phyloP scores from a whole-genome alignment of 2,797 vertebrate genomes.

The Stomatorhinus walkeri region DNA sequence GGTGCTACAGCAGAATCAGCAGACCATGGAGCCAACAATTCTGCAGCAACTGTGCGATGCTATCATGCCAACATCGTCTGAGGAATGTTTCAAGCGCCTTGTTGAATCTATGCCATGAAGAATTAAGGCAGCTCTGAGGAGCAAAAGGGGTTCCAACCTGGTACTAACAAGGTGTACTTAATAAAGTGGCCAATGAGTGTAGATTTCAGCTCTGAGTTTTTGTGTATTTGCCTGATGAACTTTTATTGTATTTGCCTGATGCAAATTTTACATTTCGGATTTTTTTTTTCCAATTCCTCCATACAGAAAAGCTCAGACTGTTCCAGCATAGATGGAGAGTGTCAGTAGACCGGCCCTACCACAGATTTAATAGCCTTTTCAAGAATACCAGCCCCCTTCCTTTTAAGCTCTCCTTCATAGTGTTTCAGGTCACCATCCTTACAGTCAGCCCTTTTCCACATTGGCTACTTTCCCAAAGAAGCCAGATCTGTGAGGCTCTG shows the following conservation, averaged over 20 bases:
- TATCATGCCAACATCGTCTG: background rate
- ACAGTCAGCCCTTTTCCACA: background rate
- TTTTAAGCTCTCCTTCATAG: background rate
- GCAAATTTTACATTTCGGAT: background rate
- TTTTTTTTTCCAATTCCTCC: background rate
- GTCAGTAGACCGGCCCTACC: background rate
- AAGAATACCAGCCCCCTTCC: background rate
- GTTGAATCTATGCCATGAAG: background rate
- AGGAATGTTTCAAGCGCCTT: background rate
- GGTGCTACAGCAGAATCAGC: too few species aligned
- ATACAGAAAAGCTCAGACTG: background rate
- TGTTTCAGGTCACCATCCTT: background rate
- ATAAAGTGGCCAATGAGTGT: background rate
- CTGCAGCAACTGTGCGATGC: background rate
- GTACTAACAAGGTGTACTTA: background rate
- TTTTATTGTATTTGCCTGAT: background rate
- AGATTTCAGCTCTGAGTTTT: background rate
- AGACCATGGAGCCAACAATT: background rate
- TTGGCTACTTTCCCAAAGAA: background rate
- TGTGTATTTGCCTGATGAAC: background rate
- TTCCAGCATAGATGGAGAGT: background rate
- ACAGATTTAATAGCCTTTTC: background rate
- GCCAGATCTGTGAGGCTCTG: background rate
- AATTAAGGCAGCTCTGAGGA: background rate
- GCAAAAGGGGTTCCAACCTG: background rate